phyloP scores from a whole-genome alignment of 2,797 vertebrate genomes.

The Gila robusta region DNA sequence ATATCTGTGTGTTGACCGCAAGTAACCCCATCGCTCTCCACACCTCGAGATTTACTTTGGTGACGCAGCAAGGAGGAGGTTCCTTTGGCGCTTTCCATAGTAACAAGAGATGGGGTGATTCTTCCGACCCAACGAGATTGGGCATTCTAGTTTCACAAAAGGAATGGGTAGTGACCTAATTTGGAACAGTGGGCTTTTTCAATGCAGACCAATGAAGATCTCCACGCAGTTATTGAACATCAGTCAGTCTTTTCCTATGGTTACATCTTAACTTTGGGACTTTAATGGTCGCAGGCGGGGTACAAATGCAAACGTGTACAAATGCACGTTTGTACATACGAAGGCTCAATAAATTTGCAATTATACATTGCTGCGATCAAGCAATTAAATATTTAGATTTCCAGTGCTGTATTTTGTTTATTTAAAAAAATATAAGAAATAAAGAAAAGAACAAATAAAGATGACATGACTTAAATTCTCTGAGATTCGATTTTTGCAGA shows the following conservation, averaged over 20 bases:
- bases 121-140: constrained; percentile 76
- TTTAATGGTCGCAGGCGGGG: neutral
- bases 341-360: constrained; percentile 18
- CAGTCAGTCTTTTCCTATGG: constrained; percentile 33
- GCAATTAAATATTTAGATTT: too few relatives aligned
- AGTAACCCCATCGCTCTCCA: constrained; percentile 72
- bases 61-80: constrained; percentile 75
- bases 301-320: too few relatives aligned
- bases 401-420: neutral
- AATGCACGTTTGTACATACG: constrained; percentile 16
- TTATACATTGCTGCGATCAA: neutral
- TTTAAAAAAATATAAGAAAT: neutral
- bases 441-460: neutral
- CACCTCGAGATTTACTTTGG: constrained; percentile 76
- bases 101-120: constrained; percentile 80
- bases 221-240: constrained; percentile 23
- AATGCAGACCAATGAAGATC: constrained; percentile 53
- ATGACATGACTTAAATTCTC: too few relatives aligned
- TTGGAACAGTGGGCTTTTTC: constrained; percentile 71
- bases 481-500: neutral
- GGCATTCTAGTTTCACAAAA: constrained; percentile 75
- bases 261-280: constrained; percentile 17
- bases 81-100: constrained; percentile 73
- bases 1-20: constrained; percentile 69
- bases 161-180: constrained; percentile 77